Evolutionary conservation across 1,140 invertebrate species (phyloP).

Genomic region (Rhopalosiphum maidis): DNA sequence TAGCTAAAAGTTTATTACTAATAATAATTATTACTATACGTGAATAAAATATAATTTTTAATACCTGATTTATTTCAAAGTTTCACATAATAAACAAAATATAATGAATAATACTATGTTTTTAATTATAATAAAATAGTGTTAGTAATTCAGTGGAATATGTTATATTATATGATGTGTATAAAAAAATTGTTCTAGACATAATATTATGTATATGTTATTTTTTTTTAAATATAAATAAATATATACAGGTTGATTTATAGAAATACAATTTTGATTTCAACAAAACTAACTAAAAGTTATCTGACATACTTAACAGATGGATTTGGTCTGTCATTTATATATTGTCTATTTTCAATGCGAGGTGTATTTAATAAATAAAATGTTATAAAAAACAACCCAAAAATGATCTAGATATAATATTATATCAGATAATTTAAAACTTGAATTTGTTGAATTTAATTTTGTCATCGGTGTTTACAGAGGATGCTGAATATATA

Average conservation of each 20-base stretch:
- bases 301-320: neutral
- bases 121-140: neutral
- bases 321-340: neutral
- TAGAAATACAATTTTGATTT: neutral
- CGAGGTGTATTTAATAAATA: neutral
- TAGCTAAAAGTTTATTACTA: neutral
- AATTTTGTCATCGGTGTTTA: neutral
- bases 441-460: too few species aligned
- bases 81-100: neutral
- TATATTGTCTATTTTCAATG: neutral
- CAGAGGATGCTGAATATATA: neutral
- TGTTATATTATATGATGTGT: neutral
- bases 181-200: conserved; percentile 21
- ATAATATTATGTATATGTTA: conserved; percentile 16
- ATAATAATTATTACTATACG: neutral
- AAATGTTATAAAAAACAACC: neutral
- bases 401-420: neutral
- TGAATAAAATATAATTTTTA: neutral
- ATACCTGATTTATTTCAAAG: neutral
- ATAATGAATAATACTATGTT: neutral
- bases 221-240: conserved; percentile 24
- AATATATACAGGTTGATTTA: conserved; percentile 20
- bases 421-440: too few species aligned
- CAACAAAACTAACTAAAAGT: neutral
- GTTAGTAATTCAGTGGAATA: neutral